Conservation (phyloP, 2,113 vertebrate species). For the human (Homo sapiens) region DNA sequence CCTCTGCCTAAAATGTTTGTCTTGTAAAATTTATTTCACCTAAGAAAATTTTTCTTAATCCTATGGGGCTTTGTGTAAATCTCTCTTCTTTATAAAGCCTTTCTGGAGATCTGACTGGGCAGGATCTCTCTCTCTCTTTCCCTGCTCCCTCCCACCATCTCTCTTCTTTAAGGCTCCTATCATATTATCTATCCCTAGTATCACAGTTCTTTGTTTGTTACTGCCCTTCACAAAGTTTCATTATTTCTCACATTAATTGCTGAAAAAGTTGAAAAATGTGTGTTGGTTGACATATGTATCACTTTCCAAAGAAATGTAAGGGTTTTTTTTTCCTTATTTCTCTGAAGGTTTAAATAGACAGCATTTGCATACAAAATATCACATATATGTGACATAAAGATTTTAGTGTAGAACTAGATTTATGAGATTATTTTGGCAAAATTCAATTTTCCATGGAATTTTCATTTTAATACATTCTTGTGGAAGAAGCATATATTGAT, state of each 20-base stretch:
- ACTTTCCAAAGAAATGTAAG: not conserved
- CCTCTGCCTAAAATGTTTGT: not conserved
- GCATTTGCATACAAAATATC: not conserved
- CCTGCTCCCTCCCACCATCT: not conserved
- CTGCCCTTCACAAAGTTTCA: not conserved
- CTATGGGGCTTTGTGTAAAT: not conserved
- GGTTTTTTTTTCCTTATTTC: not conserved
- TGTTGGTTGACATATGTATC: not conserved
- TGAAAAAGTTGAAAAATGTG: not conserved
- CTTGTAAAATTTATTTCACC: not conserved
- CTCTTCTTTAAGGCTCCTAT: not conserved
- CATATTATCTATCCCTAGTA: not conserved
- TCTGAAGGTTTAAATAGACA: not conserved
- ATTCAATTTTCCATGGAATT: not conserved
- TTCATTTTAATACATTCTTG: not conserved
- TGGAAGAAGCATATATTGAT: not conserved
- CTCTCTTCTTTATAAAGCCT: not conserved
- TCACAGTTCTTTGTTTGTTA: not conserved
- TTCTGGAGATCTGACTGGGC: not conserved
- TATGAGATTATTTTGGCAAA: slow-evolving; percentile 19
- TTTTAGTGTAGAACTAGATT: not conserved
- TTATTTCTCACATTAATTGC: not conserved
- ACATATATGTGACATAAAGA: not conserved
- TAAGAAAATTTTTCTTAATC: not conserved
- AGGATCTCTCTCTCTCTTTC: no score